A percentile compares a stretch with the other conserved stretches of the same genome.
These are phyloP conservation scores for Amniataba percoides DNA, from an alignment of 2,797 vertebrate genomes.

Conservation along the genomic window DNA sequence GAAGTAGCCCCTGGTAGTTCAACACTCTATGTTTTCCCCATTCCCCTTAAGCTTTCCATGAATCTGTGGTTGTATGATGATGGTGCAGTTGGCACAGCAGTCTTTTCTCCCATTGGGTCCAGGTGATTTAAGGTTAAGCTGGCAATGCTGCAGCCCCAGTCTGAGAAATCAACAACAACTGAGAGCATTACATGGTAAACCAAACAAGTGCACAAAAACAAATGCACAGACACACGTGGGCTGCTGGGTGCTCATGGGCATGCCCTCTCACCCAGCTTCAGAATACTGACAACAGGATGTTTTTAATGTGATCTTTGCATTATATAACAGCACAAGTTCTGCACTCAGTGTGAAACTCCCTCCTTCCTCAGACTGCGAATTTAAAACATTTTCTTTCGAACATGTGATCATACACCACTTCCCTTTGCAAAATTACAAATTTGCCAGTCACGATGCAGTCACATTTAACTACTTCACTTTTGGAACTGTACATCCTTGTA, in stretches of 20 bases:
- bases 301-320: background rate
- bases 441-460: background rate
- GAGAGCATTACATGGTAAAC: slow-evolving; percentile 29
- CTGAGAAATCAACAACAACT: slow-evolving; percentile 38
- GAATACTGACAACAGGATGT: background rate
- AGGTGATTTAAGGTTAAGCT: slow-evolving; percentile 34
- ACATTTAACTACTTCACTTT: background rate
- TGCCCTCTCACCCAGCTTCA: background rate
- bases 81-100: slow-evolving; percentile 1
- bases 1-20: background rate
- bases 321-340: background rate
- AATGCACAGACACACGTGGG: background rate
- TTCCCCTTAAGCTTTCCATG: slow-evolving; percentile 10
- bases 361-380: background rate
- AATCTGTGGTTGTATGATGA: slow-evolving; percentile 16
- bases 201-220: slow-evolving; percentile 20
- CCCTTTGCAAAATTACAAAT: background rate
- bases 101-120: slow-evolving; percentile 1
- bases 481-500: background rate
- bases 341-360: background rate
- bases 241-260: background rate
- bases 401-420: background rate
- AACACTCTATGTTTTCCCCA: background rate
- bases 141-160: slow-evolving; percentile 5
- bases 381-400: background rate